A percentile compares a stretch with the other conserved stretches of the same genome.
Evolutionary conservation across 2,888 invertebrate species (phyloP).

Genomic region (Dicycla oo): DNA sequence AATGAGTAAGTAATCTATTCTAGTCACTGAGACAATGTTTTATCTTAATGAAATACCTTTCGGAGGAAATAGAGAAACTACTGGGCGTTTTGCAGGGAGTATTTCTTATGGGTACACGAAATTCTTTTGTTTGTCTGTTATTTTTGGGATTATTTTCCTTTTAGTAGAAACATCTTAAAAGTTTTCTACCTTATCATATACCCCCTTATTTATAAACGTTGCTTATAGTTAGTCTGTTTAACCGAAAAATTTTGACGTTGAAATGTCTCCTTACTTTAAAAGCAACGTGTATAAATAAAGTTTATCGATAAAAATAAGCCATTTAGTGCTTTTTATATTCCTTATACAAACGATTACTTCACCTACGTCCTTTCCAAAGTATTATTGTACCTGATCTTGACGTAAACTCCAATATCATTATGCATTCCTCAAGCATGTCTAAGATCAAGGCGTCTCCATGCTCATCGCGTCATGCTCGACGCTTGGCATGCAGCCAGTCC

Average conservation of each 20-base stretch:
- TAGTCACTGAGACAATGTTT: slow-evolving; percentile 23
- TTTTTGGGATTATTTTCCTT: not conserved
- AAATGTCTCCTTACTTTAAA: too few relatives aligned
- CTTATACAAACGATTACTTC: not conserved
- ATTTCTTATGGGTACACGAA: not conserved
- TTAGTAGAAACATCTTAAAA: not conserved
- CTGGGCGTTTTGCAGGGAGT: not conserved
- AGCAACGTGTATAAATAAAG: not conserved
- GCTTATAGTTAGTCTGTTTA: not conserved
- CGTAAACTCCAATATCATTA: slow-evolving; percentile 37
- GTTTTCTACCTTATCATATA: not conserved
- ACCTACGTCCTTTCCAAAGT: slow-evolving; percentile 4
- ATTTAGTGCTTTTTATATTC: not conserved
- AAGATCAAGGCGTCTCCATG: slow-evolving; percentile 31
- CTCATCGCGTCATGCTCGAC: slow-evolving; percentile 52
- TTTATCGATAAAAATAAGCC: not conserved
- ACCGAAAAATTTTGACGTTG: not conserved
- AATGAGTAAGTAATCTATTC: slow-evolving; percentile 22
- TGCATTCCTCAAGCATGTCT: slow-evolving; percentile 42
- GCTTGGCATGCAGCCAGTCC: slow-evolving; percentile 72
- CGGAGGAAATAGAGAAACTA: not conserved
- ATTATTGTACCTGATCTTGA: slow-evolving; percentile 20
- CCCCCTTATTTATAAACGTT: not conserved
- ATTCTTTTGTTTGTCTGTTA: not conserved
- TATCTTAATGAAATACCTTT: slow-evolving; percentile 16